These are phyloP conservation scores for Hermetia illucens DNA, from an alignment of 1,140 invertebrate species.

Conservation along the genomic window DNA sequence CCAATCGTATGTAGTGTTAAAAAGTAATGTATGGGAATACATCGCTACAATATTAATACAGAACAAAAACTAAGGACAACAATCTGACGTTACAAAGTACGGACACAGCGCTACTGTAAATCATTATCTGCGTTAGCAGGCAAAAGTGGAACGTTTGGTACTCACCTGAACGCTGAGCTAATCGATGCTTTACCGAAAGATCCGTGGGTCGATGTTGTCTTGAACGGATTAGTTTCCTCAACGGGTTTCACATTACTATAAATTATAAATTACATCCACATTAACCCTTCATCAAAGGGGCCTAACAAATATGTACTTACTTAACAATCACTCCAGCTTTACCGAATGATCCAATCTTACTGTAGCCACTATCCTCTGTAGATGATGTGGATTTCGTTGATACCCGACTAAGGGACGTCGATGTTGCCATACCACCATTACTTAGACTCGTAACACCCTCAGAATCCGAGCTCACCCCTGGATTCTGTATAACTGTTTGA, in stretches of 20 bases:
- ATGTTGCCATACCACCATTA: too few relatives aligned
- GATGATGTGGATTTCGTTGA: constrained; percentile 27
- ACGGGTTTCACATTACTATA: too few relatives aligned
- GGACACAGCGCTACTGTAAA: background rate
- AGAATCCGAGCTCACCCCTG: too few relatives aligned
- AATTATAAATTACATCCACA: too few relatives aligned
- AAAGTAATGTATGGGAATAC: too few relatives aligned
- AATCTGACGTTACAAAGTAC: background rate
- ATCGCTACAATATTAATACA: too few relatives aligned
- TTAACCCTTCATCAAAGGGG: too few relatives aligned
- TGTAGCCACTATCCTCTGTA: constrained; percentile 24
- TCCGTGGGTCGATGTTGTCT: constrained; percentile 22
- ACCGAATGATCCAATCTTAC: constrained; percentile 26
- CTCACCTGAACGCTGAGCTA: constrained; percentile 27
- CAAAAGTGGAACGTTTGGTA: background rate
- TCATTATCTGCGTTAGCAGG: constrained; percentile 3
- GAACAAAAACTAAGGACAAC: background rate
- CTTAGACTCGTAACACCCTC: too few relatives aligned
- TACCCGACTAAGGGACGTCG: constrained; percentile 20
- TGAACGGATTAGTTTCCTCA: constrained; percentile 30
- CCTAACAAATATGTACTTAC: constrained; percentile 14
- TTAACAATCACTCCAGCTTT: constrained; percentile 26
- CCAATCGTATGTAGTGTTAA: too few relatives aligned
- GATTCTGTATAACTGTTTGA: constrained; percentile 27
- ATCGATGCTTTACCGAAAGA: constrained; percentile 31